Evolutionary conservation across 2,797 vertebrate species (phyloP), one percentile per base, ranked within the genome.

Genomic region (Typhlichthys eigenmanni): DNA sequence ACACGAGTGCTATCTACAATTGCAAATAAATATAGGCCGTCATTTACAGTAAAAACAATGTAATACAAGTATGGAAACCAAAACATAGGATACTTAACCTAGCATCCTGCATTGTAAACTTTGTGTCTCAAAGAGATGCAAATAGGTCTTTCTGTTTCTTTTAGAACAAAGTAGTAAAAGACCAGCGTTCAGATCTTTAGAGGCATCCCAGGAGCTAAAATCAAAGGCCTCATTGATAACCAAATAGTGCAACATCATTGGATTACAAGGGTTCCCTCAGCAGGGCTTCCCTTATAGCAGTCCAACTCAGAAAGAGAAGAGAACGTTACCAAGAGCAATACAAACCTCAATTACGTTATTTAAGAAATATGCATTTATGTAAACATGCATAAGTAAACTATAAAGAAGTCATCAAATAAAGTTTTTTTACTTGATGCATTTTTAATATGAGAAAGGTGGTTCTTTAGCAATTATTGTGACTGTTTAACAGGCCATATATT

Each of bases 191-290:
- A 88, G 88, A 91, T 85, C 90, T 93, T 87, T 82, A 72, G 81
- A 86, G 89, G 88, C 84, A 82, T 88, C 92, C 90, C 71, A 82
- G 34, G 88, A 87, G 62, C 76, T 78, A 72, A 79, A 91, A 92
- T 93, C 91, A 94, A 93, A 93, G 92, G 76, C 61, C 74, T 88
- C 79, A 92, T 92, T 93, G 84, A 92, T 85, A 92, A 90, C 74
- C 92, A 92, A 92, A 93, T 92, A 82, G 82, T 84, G 88, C 82
- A 67, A 92, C 90, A 87, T 92, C 90, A 91, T 88, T 85, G 86
- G 89, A 88, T 92, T 93, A 94, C 92, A 92, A 90, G 90, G 86
- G 74, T 78, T 69, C 46, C 8, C 86, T 71, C 93, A 87, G 90
- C 88, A 75, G 89, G 92, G 59, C 66, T 50, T 75, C 80, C 12